A percentile compares a stretch with the other conserved stretches of the same genome.
phyloP scores from a whole-genome alignment of 2,888 invertebrate genomes.

The Eupithecia abbreviata region DNA sequence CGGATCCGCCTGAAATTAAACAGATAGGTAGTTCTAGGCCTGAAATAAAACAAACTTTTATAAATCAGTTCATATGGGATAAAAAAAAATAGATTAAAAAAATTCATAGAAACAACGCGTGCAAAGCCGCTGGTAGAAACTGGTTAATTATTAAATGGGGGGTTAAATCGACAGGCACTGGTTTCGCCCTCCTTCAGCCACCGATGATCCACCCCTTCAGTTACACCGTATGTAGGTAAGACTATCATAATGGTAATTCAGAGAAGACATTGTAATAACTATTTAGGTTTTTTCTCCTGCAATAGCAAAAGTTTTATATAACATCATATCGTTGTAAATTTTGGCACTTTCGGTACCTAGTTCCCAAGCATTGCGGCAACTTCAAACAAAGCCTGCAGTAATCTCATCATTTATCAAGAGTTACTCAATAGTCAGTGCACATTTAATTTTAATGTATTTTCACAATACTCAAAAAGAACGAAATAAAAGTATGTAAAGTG shows the following conservation, averaged over 20 bases:
- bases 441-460: conserved; percentile 46
- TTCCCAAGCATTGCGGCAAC: conserved; percentile 29
- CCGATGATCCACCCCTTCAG: too few species aligned
- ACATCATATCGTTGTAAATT: neutral
- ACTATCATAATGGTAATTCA: neutral
- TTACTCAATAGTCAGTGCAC: conserved; percentile 32
- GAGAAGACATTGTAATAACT: neutral
- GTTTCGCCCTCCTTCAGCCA: too few species aligned
- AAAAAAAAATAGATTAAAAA: too few species aligned
- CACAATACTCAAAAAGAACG: conserved; percentile 45
- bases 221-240: neutral
- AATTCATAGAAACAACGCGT: too few species aligned
- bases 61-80: too few species aligned
- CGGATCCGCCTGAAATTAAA: too few species aligned
- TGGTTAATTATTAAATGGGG: too few species aligned
- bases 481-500: neutral
- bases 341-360: neutral
- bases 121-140: too few species aligned
- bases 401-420: conserved; percentile 39
- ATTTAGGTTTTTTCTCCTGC: neutral
- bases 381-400: conserved; percentile 28
- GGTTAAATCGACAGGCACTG: too few species aligned
- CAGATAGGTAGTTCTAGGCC: too few species aligned
- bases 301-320: neutral
- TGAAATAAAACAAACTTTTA: too few species aligned